These are phyloP conservation scores for Benitochromis conjunctus DNA, from an alignment of 2,113 vertebrate genomes.

Conservation along the genomic window DNA sequence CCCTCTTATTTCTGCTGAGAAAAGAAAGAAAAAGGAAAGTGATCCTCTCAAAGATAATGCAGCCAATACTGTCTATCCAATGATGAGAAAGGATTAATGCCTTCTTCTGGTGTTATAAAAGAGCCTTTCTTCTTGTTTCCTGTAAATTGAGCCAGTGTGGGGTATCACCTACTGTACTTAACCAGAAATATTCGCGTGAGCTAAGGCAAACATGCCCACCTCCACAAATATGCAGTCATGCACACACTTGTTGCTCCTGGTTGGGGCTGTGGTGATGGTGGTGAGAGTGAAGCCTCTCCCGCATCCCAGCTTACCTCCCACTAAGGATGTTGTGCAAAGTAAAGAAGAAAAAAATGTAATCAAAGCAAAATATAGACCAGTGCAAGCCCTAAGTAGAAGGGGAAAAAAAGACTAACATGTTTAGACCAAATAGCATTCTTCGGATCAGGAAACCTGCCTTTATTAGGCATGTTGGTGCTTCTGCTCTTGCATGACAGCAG, in stretches of 20 bases:
- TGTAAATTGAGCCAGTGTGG: not conserved
- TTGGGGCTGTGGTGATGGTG: constrained; percentile 7
- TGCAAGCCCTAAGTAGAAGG: not conserved
- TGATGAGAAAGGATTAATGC: not conserved
- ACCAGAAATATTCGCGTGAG: constrained; percentile 13
- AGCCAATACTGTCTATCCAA: not conserved
- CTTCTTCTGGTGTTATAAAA: not conserved
- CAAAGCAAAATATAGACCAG: not conserved
- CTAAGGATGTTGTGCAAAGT: constrained; percentile 22
- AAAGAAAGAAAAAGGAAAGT: not conserved
- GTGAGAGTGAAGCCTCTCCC: constrained; percentile 37
- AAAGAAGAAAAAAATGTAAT: not conserved
- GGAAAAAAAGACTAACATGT: not conserved
- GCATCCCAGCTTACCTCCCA: constrained; percentile 38
- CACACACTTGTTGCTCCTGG: constrained; percentile 55
- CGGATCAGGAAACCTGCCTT: not conserved
- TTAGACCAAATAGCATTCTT: constrained; percentile 28
- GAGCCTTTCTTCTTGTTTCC: not conserved
- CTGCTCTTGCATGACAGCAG: not conserved
- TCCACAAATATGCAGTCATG: constrained; percentile 70
- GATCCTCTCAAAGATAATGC: not conserved
- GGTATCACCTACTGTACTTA: not conserved
- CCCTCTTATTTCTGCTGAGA: not conserved
- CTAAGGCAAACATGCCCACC: constrained; percentile 57
- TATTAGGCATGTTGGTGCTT: constrained; percentile 10